These are phyloP conservation scores for Aquatica leii DNA, from an alignment of 2,888 invertebrate species.

Conservation along the genomic window DNA sequence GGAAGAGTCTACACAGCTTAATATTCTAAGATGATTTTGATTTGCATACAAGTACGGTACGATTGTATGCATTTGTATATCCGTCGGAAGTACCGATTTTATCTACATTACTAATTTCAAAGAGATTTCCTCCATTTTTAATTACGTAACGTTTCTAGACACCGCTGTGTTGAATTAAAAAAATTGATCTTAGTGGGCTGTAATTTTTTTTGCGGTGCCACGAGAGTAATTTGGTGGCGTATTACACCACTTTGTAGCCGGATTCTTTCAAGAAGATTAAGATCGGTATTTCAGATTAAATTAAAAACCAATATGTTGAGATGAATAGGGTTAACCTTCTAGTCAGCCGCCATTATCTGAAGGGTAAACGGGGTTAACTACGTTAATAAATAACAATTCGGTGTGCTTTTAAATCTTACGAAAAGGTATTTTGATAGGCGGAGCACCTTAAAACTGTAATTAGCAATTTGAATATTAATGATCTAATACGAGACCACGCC, in stretches of 20 bases:
- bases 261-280: constrained; percentile 38
- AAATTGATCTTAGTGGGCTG: not conserved
- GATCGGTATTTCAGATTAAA: constrained; percentile 45
- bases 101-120: constrained; percentile 37
- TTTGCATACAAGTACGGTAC: constrained; percentile 24
- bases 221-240: constrained; percentile 34
- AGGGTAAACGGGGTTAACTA: constrained; percentile 38
- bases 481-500: constrained; percentile 21
- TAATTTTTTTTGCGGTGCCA: constrained; percentile 26
- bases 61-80: constrained; percentile 38
- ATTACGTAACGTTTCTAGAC: not conserved
- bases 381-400: constrained; percentile 39
- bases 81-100: constrained; percentile 51
- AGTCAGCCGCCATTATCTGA: constrained; percentile 35
- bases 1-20: not conserved
- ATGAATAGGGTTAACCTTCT: constrained; percentile 38
- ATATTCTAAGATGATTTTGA: constrained; percentile 23
- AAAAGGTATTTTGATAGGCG: constrained; percentile 40
- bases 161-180: not conserved
- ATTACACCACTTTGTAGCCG: constrained; percentile 37
- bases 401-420: constrained; percentile 35
- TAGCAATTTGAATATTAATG: constrained; percentile 49
- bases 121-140: constrained; percentile 22
- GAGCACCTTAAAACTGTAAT: constrained; percentile 43
- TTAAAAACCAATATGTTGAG: constrained; percentile 46